A percentile compares a stretch with the other conserved stretches of the same genome.
Evolutionary conservation across 2,113 vertebrate species (phyloP).

Genomic region (Entomyzon cyanotis): DNA sequence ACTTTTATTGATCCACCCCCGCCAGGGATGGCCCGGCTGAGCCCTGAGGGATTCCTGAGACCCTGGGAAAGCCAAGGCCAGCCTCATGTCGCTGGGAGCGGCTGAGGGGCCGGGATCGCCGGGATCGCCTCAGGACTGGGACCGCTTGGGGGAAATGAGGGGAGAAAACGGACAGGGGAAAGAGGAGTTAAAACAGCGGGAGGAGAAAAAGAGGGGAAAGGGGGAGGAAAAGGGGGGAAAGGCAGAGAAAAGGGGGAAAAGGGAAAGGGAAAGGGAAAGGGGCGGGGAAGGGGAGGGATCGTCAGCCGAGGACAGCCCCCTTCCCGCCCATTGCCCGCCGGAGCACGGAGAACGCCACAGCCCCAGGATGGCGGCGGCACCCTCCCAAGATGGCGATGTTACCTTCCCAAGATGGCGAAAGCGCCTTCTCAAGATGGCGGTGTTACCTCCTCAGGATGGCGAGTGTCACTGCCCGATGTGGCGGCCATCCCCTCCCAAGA

Average conservation of each 20-base stretch:
- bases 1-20: too few species aligned
- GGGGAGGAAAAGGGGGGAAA: too few species aligned
- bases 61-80: accelerated
- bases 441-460: not conserved
- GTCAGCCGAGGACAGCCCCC: not conserved
- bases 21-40: accelerated
- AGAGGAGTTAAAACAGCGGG: not conserved
- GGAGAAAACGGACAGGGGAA: not conserved
- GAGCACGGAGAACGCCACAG: not conserved
- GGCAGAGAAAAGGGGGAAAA: accelerated
- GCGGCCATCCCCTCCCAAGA: not conserved
- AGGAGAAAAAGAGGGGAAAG: not conserved
- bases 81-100: not conserved
- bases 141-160: accelerated
- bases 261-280: too few species aligned
- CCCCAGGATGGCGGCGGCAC: not conserved
- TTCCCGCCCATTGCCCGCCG: not conserved
- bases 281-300: accelerated
- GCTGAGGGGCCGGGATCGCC: too few species aligned
- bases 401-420: not conserved
- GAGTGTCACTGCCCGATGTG: not conserved
- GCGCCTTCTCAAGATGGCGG: not conserved
- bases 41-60: not conserved
- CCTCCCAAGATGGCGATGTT: not conserved
- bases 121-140: not conserved